A percentile compares a stretch with the other conserved stretches of the same genome.
phyloP scores from a whole-genome alignment of 1,140 invertebrate genomes.

The Drosophila busckii region DNA sequence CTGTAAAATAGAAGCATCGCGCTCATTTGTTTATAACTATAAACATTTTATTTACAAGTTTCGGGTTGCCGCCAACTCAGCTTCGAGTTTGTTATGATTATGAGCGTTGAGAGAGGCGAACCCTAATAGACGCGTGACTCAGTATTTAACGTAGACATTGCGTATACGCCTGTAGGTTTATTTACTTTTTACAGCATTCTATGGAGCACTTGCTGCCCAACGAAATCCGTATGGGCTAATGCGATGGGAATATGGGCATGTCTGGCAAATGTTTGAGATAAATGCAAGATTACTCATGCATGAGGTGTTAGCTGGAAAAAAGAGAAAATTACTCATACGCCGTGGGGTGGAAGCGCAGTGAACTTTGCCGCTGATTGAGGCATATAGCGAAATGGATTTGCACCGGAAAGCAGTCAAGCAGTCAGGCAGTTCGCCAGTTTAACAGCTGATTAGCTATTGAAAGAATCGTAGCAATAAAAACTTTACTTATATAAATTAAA shows the following conservation, averaged over 20 bases:
- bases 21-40: too few species aligned
- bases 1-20: too few species aligned
- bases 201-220: constrained; percentile 18
- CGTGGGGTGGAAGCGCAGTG: constrained; percentile 10
- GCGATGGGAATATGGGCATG: constrained; percentile 9
- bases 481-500: too few species aligned
- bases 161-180: constrained; percentile 40
- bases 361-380: constrained; percentile 32
- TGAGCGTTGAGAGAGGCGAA: too few species aligned
- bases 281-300: constrained; percentile 53
- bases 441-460: constrained; percentile 17
- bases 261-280: constrained; percentile 48
- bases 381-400: constrained; percentile 13
- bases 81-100: too few species aligned
- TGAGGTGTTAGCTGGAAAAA: constrained; percentile 6
- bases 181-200: constrained; percentile 43
- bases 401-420: too few species aligned
- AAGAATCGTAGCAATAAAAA: constrained; percentile 9
- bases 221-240: constrained; percentile 18
- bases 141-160: constrained; percentile 24
- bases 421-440: too few species aligned
- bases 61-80: too few species aligned
- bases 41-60: too few species aligned
- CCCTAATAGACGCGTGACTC: constrained; percentile 48
- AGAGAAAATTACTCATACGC: constrained; percentile 34